Evolutionary conservation across 2,888 invertebrate species (phyloP), one percentile per base, ranked within the genome.

Genomic region (Caenorhabditis auriculariae): DNA sequence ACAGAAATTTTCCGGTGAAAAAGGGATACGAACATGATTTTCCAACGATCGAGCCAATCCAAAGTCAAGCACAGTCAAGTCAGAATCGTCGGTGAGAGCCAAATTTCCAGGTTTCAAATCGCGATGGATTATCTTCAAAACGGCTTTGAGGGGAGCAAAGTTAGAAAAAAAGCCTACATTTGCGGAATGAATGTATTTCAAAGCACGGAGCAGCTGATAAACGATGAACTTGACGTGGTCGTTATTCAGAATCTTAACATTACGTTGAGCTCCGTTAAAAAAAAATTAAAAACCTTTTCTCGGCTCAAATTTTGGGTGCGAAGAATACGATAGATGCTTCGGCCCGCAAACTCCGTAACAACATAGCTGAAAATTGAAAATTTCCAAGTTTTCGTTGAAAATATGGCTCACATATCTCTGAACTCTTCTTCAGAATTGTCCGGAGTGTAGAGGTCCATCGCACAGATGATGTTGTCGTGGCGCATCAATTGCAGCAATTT

Each of bases 151-250:
- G 17, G 23, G 0, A 7, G 29, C 4, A 24, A n/a, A 47, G 17
- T 27, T 6, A 5, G n/a, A 12, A 3, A 17, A 4, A 21, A 35
- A n/a, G 43, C 58, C 56, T 41, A 77, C 78, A 66, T 77, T 72
- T 9, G 77, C 79, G 0, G 78, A 78, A 60, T 79, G 79, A 27
- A 79, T 71, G 56, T 78, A 79, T 54, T 98, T 98, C 12, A 98
- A 87, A 5, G 95, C 96, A 61, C 96, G 87, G 38, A 98, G 87
- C 70, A 98, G 94, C 85, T 98, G 98, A 84, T 98, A 98, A 17
- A 96, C 90, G 76, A 98, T 87, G 84, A 96, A 98, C 83, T 95
- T 93, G 2, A 96, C 93, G 85, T 98, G 98, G 81, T 96, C 95
- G 83, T 94, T 93, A 0, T 91, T 91, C 6, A 98, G 87, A 81